Evolutionary conservation across 2,888 invertebrate species (phyloP).

Genomic region (Ceraclea dissimilis): DNA sequence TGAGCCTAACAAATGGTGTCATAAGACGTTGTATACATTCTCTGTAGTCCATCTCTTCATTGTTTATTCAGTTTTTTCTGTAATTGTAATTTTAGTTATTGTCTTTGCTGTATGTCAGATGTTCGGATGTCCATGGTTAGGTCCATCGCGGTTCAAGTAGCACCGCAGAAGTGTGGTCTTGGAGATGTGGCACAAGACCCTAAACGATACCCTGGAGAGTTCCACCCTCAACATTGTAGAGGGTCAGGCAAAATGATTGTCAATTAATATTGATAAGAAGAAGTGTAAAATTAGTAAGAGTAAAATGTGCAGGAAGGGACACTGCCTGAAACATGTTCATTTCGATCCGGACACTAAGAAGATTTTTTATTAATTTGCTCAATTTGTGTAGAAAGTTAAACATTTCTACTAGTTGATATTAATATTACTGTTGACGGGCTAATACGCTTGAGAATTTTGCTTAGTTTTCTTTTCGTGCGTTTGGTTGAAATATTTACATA

Average conservation of each 20-base stretch:
- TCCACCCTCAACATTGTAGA: constrained; percentile 36
- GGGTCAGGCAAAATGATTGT: constrained; percentile 23
- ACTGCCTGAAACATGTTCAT: constrained; percentile 40
- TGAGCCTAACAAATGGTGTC: constrained; percentile 75
- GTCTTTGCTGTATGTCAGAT: constrained; percentile 60
- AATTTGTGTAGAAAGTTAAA: not conserved
- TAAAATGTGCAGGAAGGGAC: constrained; percentile 16
- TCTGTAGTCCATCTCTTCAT: constrained; percentile 65
- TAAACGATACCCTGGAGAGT: constrained; percentile 49
- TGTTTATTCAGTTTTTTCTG: constrained; percentile 55
- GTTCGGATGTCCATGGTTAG: constrained; percentile 64
- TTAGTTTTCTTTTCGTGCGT: too few relatives aligned
- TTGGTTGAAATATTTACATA: too few relatives aligned
- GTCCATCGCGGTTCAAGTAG: constrained; percentile 51
- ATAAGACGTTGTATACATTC: constrained; percentile 69
- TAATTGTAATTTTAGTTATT: constrained; percentile 50
- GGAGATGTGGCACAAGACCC: constrained; percentile 48
- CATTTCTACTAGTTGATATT: too few relatives aligned
- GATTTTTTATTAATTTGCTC: constrained; percentile 36
- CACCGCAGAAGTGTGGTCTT: constrained; percentile 52
- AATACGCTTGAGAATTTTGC: too few relatives aligned
- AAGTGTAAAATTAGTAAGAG: constrained; percentile 19
- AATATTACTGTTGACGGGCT: too few relatives aligned
- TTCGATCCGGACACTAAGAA: constrained; percentile 39
- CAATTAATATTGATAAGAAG: constrained; percentile 16